phyloP scores from a whole-genome alignment of 1,140 invertebrate genomes.

The Elysia chlorotica region DNA sequence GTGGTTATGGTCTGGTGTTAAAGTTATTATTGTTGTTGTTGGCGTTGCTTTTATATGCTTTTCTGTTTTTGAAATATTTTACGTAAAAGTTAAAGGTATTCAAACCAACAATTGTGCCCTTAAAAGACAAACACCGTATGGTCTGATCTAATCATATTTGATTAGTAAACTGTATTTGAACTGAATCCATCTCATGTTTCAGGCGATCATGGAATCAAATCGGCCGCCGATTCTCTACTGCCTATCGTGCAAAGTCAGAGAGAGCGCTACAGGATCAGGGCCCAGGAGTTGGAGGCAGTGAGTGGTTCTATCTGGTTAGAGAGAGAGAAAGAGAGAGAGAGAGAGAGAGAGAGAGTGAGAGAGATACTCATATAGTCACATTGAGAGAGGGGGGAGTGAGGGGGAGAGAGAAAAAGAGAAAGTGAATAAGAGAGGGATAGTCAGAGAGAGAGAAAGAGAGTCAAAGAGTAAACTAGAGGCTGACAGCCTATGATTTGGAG shows the following conservation, averaged over 20 bases:
- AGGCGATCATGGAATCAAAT: slow-evolving; percentile 19
- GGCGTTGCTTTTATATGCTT: no score
- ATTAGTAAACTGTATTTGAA: no score
- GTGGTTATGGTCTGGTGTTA: no score
- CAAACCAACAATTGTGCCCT: background rate
- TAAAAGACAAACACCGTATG: background rate
- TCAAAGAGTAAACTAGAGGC: background rate
- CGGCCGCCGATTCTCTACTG: slow-evolving; percentile 57
- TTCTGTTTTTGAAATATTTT: background rate
- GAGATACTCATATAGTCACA: background rate
- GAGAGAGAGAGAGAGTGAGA: background rate
- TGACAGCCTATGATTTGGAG: no score
- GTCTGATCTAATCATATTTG: background rate
- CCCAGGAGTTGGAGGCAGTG: slow-evolving; percentile 64
- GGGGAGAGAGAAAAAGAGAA: background rate
- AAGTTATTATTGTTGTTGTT: no score
- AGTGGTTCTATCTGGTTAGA: slow-evolving; percentile 22
- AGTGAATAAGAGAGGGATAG: background rate
- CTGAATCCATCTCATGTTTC: background rate
- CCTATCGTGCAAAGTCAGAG: slow-evolving; percentile 64
- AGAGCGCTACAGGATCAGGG: slow-evolving; percentile 59
- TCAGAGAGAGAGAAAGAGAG: background rate
- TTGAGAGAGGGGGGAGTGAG: background rate
- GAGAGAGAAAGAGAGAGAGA: background rate
- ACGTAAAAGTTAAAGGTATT: background rate